A percentile compares a stretch with the other conserved stretches of the same genome.
These are phyloP conservation scores for Masticophis lateralis DNA, from an alignment of 2,797 vertebrate genomes.

Conservation along the genomic window DNA sequence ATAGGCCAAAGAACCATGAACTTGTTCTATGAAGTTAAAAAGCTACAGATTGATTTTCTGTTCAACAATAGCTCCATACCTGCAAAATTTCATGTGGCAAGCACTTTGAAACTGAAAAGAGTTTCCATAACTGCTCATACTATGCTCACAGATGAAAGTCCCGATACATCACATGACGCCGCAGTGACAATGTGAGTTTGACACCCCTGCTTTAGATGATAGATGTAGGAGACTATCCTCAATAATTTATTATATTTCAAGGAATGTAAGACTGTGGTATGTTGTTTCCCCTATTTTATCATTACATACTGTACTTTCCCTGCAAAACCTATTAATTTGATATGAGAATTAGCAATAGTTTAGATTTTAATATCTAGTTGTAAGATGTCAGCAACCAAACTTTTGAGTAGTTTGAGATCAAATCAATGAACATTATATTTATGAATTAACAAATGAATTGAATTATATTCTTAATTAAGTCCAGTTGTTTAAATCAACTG, in stretches of 20 bases:
- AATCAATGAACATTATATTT: neutral
- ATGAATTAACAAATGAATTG: neutral
- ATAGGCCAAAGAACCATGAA: neutral
- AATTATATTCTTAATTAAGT: neutral
- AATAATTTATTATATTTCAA: neutral
- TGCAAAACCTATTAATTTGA: neutral
- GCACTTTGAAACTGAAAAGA: neutral
- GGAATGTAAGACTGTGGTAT: neutral
- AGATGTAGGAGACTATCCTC: neutral
- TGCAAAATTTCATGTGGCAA: neutral
- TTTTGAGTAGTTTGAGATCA: neutral
- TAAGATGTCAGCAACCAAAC: neutral
- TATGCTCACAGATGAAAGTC: neutral
- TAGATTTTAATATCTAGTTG: neutral
- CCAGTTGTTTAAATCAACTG: neutral
- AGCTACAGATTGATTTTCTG: neutral
- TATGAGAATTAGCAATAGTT: neutral
- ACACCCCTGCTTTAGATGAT: neutral
- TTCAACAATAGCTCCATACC: neutral
- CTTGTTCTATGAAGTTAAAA: neutral
- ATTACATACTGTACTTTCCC: neutral
- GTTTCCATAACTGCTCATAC: neutral
- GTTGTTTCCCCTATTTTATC: neutral
- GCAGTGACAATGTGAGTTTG: no score
- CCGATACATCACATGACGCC: no score